Percentiles rank a stretch among this genome's conserved stretches.
Evolutionary conservation across 2,888 invertebrate genomes (phyloP).

Genomic region (Sericinus montela): DNA sequence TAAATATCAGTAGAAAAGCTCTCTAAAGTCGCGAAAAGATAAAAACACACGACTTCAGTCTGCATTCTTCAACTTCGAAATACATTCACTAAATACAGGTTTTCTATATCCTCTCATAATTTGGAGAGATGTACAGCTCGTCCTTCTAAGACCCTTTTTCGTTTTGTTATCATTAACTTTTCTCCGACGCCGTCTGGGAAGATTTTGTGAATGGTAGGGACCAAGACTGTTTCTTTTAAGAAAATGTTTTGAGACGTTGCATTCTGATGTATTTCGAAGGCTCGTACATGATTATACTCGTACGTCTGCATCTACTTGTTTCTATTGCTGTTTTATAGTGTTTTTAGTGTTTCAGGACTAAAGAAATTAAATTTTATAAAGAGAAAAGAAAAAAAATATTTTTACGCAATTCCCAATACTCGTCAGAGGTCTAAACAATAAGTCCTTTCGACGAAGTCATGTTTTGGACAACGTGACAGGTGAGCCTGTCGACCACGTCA

Average conservation of each 20-base stretch:
- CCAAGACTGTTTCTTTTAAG: conserved; percentile 13
- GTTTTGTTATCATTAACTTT: conserved; percentile 41
- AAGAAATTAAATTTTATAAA: too few relatives aligned
- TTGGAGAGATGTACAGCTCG: conserved; percentile 57
- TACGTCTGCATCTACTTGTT: too few relatives aligned
- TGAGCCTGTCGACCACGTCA: too few relatives aligned
- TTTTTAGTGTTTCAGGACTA: too few relatives aligned
- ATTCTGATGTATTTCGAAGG: too few relatives aligned
- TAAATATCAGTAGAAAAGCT: conserved; percentile 18
- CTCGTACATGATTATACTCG: not conserved
- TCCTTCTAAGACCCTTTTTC: conserved; percentile 55
- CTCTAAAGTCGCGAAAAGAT: conserved; percentile 34
- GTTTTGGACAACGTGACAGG: too few relatives aligned
- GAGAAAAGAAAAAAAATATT: too few relatives aligned
- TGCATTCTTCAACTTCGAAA: conserved; percentile 62
- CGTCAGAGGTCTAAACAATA: too few relatives aligned
- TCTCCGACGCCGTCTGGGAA: conserved; percentile 22
- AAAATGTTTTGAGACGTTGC: conserved; percentile 1
- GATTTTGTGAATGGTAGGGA: conserved; percentile 1
- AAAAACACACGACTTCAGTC: conserved; percentile 46
- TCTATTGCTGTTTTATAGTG: too few relatives aligned
- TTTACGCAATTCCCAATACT: too few relatives aligned
- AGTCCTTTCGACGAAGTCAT: too few relatives aligned
- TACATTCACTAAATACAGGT: conserved; percentile 72
- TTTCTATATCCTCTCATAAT: conserved; percentile 58